These are phyloP conservation scores for Tiaroga cobitis DNA, from an alignment of 2,797 vertebrate species.

Conservation along the genomic window DNA sequence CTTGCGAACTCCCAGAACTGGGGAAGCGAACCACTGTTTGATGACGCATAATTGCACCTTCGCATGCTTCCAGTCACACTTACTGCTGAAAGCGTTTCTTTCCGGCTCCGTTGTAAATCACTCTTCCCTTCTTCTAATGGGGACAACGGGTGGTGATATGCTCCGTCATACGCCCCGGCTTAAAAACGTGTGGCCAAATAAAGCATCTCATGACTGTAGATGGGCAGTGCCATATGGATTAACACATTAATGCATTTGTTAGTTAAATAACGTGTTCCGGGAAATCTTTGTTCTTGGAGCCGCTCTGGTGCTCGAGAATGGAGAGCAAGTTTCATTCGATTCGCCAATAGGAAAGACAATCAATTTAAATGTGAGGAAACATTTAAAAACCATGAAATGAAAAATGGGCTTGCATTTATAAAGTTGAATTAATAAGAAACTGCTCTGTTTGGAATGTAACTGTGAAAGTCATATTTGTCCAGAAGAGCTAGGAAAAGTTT, in stretches of 20 bases:
- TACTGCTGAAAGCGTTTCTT: neutral
- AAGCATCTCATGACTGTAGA: conserved; percentile 31
- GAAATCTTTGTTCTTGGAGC: conserved; percentile 30
- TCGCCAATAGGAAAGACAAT: conserved; percentile 51
- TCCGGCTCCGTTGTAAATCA: neutral
- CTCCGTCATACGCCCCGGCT: neutral
- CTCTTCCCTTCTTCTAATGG: neutral
- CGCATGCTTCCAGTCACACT: neutral
- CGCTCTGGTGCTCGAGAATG: conserved; percentile 23
- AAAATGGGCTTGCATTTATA: conserved; percentile 44
- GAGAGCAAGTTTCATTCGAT: conserved; percentile 47
- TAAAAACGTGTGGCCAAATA: conserved; percentile 24
- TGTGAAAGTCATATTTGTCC: conserved; percentile 29
- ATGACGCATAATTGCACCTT: neutral
- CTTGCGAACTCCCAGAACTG: neutral
- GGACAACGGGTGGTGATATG: neutral
- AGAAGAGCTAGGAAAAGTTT: conserved; percentile 40
- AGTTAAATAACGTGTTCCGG: conserved; percentile 52
- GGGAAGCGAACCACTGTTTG: neutral
- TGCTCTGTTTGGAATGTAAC: conserved; percentile 32
- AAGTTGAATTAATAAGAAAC: conserved; percentile 39
- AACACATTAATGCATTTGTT: conserved; percentile 39
- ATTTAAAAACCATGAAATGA: conserved; percentile 58
- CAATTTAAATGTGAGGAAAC: conserved; percentile 44
- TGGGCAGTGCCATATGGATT: conserved; percentile 11